phyloP scores from a whole-genome alignment of 1,140 invertebrate genomes.

The Aphelinus certus region DNA sequence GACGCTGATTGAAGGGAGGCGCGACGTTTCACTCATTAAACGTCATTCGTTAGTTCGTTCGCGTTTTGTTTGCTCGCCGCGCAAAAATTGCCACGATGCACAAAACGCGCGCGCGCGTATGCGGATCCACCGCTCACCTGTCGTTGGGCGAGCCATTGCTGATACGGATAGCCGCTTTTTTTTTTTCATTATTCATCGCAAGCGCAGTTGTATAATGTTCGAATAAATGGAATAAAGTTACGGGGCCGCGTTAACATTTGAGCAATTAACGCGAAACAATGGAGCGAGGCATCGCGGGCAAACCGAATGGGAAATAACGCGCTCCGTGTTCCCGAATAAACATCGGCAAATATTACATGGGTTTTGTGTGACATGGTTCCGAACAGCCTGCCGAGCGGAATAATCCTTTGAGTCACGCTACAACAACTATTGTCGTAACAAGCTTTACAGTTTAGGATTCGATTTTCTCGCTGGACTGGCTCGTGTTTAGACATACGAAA shows the following conservation, averaged over 20 bases:
- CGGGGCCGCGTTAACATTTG: slow-evolving; percentile 9
- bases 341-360: no score
- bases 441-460: no score
- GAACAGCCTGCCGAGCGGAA: no score
- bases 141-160: background rate
- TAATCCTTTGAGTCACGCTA: no score
- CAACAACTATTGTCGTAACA: no score
- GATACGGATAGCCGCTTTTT: background rate
- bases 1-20: slow-evolving; percentile 60
- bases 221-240: slow-evolving; percentile 32
- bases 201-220: slow-evolving; percentile 27
- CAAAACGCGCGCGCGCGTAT: slow-evolving; percentile 9
- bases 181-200: slow-evolving; percentile 33
- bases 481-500: no score
- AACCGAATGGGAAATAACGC: no score
- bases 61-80: slow-evolving; percentile 38
- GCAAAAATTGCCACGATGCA: slow-evolving; percentile 21
- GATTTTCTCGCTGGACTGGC: no score
- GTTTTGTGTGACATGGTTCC: no score
- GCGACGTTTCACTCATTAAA: slow-evolving; percentile 56
- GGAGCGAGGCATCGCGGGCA: slow-evolving; percentile 10
- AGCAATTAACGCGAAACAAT: slow-evolving; percentile 32
- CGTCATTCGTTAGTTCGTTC: slow-evolving; percentile 60
- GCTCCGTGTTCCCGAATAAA: no score
- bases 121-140: slow-evolving; percentile 4